phyloP scores from a whole-genome alignment of 2,113 vertebrate species.

The Ploceus nigricollis region DNA sequence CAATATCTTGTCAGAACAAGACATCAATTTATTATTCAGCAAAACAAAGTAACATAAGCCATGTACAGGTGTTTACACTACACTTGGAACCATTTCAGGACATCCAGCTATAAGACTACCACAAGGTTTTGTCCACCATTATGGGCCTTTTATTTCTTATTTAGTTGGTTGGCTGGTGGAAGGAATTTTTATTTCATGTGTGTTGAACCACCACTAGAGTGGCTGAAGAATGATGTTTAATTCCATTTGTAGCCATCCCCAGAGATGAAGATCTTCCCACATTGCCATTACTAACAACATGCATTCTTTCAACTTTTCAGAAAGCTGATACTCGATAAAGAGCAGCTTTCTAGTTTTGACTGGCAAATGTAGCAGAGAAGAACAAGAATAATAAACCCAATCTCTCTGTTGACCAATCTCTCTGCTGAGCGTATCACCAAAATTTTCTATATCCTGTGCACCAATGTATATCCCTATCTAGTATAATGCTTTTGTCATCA shows the following conservation, averaged over 20 bases:
- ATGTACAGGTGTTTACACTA: accelerated
- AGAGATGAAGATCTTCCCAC: not conserved
- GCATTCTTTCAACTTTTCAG: not conserved
- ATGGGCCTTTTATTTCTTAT: not conserved
- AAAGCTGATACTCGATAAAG: not conserved
- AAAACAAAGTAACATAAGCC: not conserved
- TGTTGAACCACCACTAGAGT: not conserved
- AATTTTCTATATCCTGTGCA: not conserved
- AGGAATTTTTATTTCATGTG: not conserved
- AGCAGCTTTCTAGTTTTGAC: not conserved
- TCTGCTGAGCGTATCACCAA: not conserved
- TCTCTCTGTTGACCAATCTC: not conserved
- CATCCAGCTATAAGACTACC: not conserved
- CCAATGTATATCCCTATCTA: not conserved
- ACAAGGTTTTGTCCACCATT: not conserved
- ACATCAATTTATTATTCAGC: not conserved
- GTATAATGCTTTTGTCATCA: not conserved
- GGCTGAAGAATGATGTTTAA: not conserved
- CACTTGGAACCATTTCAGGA: not conserved
- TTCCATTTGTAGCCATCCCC: not conserved
- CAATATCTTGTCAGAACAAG: not conserved
- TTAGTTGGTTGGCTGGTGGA: not conserved
- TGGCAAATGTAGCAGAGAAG: not conserved
- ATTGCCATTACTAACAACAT: not conserved
- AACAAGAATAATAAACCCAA: not conserved